Conservation (phyloP, 2,797 vertebrate genomes). For the Vultur gryphus region DNA sequence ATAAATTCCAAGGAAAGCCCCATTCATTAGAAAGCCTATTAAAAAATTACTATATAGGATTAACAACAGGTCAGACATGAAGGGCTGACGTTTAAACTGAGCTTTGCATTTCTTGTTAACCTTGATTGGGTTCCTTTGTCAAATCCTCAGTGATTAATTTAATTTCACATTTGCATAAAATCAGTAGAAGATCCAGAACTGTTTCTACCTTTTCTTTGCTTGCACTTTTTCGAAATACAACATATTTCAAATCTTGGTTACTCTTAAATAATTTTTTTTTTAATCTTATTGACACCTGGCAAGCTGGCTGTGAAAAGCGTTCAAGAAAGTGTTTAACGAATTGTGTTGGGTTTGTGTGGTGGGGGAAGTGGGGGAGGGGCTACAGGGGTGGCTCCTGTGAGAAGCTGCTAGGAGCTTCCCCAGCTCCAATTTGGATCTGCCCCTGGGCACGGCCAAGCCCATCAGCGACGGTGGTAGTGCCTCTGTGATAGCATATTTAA, state of each 20-base stretch:
- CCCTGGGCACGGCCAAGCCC: too few species aligned
- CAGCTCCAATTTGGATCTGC: too few species aligned
- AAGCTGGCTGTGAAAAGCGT: not conserved
- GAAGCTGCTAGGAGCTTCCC: too few species aligned
- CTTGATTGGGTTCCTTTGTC: not conserved
- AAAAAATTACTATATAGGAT: not conserved
- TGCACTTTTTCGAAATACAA: not conserved
- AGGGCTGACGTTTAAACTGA: not conserved
- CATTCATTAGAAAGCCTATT: not conserved
- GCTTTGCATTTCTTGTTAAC: not conserved
- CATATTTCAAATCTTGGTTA: not conserved
- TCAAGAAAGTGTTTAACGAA: not conserved
- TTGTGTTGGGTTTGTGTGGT: too few species aligned
- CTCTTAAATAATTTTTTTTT: too few species aligned
- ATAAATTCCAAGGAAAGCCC: not conserved
- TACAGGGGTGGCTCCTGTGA: too few species aligned
- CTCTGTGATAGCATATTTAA: too few species aligned
- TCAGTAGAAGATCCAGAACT: not conserved
- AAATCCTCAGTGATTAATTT: not conserved
- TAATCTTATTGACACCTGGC: not conserved
- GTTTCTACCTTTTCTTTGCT: not conserved
- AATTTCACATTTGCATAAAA: not conserved
- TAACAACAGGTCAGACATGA: not conserved
- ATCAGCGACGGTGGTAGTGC: too few species aligned
- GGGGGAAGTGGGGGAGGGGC: too few species aligned